Base-by-base conservation (phyloP, 2,888 invertebrate genomes). In the Pilophorus perplexus region DNA sequence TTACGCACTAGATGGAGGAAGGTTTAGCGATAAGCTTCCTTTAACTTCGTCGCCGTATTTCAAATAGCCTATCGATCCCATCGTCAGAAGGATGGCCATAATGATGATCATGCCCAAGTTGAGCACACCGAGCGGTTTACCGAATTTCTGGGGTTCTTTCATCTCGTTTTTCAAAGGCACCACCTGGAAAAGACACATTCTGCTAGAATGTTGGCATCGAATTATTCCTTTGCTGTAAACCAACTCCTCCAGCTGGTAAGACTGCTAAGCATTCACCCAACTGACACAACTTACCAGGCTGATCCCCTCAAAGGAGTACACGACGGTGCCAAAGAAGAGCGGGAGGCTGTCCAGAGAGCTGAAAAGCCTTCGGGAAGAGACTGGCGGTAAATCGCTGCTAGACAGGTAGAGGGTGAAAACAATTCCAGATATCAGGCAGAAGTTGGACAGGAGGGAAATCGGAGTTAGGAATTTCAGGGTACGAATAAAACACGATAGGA, bases 271-370 rank as follows among this genome's bases (percentile, higher is more conserved):
- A n/a, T n/a, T n/a, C n/a, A n/a, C n/a, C n/a, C n/a, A n/a, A n/a
- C n/a, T n/a, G n/a, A 33, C 12, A 33, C 12, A 20, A 25, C 83
- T 83, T 76, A 89, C 91, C 81, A 92, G 78, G 62, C 90, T 90
- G 71, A 98, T 97, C 69, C 96, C 98, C 80, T 98, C 98, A 75
- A 97, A 98, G 2, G 97, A 91, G 77, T 92, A 99, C 66, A 99
- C 85, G 22, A 93, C 93, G 0, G 96, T 97, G 48, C 97, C 97
- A 75, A 98, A 95, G 77, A 90, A 98, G 12, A 98, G 79, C 0
- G 98, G 96, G 67, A 90, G 78, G 68, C 81, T 82, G 67, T 77
- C 75, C 66, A 70, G 70, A 16, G 70, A 50, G 0, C 86, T 86
- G 12, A 88, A 78, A 71, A 84, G 84, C 0, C 76, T 77, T 68